Conservation (phyloP, 2,888 invertebrate species). For the Epirrhoe alternata region DNA sequence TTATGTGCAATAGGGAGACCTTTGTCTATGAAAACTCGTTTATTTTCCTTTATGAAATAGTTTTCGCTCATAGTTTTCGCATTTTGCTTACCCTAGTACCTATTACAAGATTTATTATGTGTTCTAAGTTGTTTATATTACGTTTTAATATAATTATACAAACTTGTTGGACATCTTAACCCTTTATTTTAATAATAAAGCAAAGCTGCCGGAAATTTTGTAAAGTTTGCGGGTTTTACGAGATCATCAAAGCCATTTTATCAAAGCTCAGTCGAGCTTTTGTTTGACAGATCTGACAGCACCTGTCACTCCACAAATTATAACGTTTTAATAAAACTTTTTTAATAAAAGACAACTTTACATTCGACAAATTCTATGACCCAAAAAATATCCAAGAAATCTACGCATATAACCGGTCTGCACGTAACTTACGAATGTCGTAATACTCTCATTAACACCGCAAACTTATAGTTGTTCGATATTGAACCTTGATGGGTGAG, state of each 20-base stretch:
- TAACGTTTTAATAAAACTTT: background rate
- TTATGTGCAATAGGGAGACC: constrained; percentile 25
- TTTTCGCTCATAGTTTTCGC: constrained; percentile 1
- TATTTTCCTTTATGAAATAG: constrained; percentile 16
- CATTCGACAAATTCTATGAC: constrained; percentile 32
- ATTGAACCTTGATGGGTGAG: constrained; percentile 44
- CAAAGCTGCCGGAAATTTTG: background rate
- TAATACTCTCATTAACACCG: constrained; percentile 45
- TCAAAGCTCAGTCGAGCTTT: constrained; percentile 6
- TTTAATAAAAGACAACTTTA: background rate
- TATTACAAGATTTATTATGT: background rate
- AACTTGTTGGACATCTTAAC: background rate
- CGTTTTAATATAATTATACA: background rate
- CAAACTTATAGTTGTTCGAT: constrained; percentile 39
- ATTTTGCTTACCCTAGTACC: background rate
- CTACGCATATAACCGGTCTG: constrained; percentile 42
- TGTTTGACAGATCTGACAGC: constrained; percentile 10
- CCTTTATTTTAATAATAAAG: background rate
- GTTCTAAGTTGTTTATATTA: background rate
- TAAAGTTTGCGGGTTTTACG: constrained; percentile 6
- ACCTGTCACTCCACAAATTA: constrained; percentile 8
- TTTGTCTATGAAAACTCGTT: constrained; percentile 18
- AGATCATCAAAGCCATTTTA: background rate
- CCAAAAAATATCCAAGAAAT: constrained; percentile 42
- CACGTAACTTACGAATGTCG: constrained; percentile 46